Percentiles rank a stretch among this genome's conserved stretches.
Conservation (phyloP, 1,140 invertebrate genomes). For the Lamellibrachia luymesi region DNA sequence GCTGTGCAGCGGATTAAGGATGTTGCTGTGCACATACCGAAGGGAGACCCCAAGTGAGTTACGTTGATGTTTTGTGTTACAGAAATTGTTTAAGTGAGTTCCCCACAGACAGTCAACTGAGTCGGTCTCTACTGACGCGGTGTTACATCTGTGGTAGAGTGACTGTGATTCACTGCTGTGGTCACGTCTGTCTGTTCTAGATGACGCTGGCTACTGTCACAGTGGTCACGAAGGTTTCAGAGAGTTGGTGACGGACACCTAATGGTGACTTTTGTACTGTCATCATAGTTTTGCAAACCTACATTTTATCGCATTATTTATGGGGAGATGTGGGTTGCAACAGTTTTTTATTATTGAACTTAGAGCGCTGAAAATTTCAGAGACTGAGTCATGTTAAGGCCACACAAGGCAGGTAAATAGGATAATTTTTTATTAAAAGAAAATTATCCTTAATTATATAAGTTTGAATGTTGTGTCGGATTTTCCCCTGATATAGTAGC, state of each 20-base stretch:
- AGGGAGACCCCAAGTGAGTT: conserved; percentile 54
- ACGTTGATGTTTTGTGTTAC: background rate
- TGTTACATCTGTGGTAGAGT: conserved; percentile 4
- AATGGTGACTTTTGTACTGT: background rate
- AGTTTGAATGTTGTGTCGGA: too few relatives aligned
- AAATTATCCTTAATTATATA: too few relatives aligned
- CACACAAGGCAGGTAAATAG: too few relatives aligned
- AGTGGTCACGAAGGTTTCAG: background rate
- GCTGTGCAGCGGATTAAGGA: conserved; percentile 83
- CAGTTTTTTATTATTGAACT: too few relatives aligned
- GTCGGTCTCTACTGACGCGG: background rate
- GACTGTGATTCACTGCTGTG: background rate
- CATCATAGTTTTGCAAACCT: background rate
- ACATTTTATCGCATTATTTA: background rate
- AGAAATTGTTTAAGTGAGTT: background rate
- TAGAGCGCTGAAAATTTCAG: too few relatives aligned
- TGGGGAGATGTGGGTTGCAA: too few relatives aligned
- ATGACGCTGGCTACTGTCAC: background rate
- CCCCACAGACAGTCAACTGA: background rate
- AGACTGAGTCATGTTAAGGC: too few relatives aligned
- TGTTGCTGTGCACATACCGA: conserved; percentile 73
- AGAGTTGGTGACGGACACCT: background rate
- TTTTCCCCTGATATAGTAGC: too few relatives aligned
- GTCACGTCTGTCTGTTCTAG: background rate
- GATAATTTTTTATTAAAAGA: too few relatives aligned